phyloP scores from a whole-genome alignment of 1,140 invertebrate species.

The Plodia interpunctella region DNA sequence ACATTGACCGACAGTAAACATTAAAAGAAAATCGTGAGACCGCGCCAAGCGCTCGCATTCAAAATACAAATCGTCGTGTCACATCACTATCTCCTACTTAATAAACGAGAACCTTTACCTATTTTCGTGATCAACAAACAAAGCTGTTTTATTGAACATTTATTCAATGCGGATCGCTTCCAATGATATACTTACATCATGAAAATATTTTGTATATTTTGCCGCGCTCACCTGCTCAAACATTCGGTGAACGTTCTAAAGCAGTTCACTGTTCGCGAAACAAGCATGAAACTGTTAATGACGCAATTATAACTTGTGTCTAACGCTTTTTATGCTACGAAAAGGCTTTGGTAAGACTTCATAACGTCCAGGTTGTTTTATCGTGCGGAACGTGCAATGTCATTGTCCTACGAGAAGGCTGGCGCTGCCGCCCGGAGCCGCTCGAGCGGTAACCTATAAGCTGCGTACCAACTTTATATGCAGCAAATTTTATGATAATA shows the following conservation, averaged over 20 bases:
- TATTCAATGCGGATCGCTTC: conserved; percentile 13
- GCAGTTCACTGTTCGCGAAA: conserved; percentile 35
- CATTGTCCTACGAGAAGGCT: conserved; percentile 59
- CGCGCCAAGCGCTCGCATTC: conserved; percentile 5
- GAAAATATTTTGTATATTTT: conserved; percentile 9
- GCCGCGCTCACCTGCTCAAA: conserved; percentile 20
- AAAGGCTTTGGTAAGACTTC: conserved; percentile 37
- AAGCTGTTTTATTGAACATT: conserved; percentile 23
- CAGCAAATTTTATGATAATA: neutral
- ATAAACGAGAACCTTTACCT: conserved; percentile 38
- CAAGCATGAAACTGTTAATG: conserved; percentile 33
- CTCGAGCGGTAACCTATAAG: neutral
- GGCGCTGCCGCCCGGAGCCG: conserved; percentile 9
- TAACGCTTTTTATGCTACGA: conserved; percentile 38
- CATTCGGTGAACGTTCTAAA: conserved; percentile 20
- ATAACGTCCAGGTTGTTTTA: conserved; percentile 65
- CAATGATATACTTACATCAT: neutral
- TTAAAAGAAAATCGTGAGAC: conserved; percentile 16
- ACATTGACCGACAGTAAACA: conserved; percentile 15
- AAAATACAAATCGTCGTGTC: conserved; percentile 10
- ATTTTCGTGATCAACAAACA: conserved; percentile 43
- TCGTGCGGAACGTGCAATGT: conserved; percentile 68
- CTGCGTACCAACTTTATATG: neutral
- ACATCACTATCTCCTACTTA: conserved; percentile 7
- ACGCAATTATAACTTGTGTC: conserved; percentile 40